Evolutionary conservation across 1,140 invertebrate species (phyloP).

Genomic region (Drosophila navojoa): DNA sequence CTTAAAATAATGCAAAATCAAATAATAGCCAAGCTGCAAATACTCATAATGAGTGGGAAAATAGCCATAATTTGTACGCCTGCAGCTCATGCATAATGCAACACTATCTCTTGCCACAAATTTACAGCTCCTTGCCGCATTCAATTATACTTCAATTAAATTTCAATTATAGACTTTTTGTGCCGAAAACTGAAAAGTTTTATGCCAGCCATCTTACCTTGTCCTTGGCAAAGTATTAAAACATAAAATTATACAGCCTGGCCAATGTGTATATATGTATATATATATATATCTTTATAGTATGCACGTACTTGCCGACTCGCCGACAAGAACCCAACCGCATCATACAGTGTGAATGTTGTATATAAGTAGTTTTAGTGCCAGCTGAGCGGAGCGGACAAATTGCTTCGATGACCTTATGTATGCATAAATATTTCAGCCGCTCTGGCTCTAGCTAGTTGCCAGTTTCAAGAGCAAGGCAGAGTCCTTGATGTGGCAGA

Average conservation of each 20-base stretch:
- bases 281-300: not conserved
- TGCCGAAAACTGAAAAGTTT: constrained; percentile 34
- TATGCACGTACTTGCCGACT: constrained; percentile 9
- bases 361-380: constrained; percentile 64
- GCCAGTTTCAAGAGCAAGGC: constrained; percentile 77
- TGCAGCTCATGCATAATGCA: not conserved
- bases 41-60: not conserved
- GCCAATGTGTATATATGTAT: constrained; percentile 19
- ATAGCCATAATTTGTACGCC: not conserved
- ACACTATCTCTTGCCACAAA: not conserved
- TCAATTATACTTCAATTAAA: constrained; percentile 72
- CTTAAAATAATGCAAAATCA: not conserved
- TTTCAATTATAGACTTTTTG: constrained; percentile 69
- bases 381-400: constrained; percentile 68
- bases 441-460: constrained; percentile 58
- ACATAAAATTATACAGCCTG: constrained; percentile 48
- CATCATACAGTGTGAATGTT: constrained; percentile 37
- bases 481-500: constrained; percentile 61
- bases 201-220: constrained; percentile 5
- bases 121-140: constrained; percentile 29
- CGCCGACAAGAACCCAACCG: not conserved
- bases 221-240: constrained; percentile 70
- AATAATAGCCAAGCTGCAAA: not conserved
- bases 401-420: constrained; percentile 76
- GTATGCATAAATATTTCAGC: constrained; percentile 76